Conservation (phyloP, 2,888 invertebrate species). For the Halictus ligatus region DNA sequence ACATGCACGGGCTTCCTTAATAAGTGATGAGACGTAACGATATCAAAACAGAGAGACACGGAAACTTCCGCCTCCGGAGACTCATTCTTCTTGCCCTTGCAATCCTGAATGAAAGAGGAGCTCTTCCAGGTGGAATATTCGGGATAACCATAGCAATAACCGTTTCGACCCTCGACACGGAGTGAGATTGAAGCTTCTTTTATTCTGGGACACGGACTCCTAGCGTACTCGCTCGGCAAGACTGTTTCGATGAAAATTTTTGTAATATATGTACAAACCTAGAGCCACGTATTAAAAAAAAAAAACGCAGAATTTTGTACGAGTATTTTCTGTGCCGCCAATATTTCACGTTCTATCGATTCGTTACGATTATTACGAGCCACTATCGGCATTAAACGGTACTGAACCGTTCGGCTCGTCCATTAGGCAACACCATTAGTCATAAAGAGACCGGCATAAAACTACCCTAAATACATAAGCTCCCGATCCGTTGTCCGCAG, state of each 20-base stretch:
- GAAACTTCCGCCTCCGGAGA: constrained; percentile 48
- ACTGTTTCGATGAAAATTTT: constrained; percentile 46
- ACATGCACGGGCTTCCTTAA: constrained; percentile 29
- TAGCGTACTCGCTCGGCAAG: background rate
- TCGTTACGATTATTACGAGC: background rate
- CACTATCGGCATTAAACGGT: background rate
- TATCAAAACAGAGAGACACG: constrained; percentile 50
- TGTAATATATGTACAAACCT: no score
- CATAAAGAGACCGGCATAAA: background rate
- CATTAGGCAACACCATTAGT: background rate
- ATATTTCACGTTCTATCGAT: no score
- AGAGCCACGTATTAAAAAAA: background rate
- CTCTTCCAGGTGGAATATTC: constrained; percentile 62
- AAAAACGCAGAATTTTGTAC: background rate
- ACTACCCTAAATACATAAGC: background rate
- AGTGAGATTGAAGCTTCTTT: constrained; percentile 64
- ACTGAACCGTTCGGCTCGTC: background rate
- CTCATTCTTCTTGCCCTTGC: constrained; percentile 50
- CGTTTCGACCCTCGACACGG: constrained; percentile 66
- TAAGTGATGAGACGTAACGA: constrained; percentile 55
- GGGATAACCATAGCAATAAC: constrained; percentile 68
- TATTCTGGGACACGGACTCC: constrained; percentile 44
- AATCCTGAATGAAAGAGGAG: constrained; percentile 60
- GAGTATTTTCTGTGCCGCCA: no score
- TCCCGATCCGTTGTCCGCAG: constrained; percentile 12